Conservation (phyloP, 2,797 vertebrate genomes). For the Poeciliopsis infans region DNA sequence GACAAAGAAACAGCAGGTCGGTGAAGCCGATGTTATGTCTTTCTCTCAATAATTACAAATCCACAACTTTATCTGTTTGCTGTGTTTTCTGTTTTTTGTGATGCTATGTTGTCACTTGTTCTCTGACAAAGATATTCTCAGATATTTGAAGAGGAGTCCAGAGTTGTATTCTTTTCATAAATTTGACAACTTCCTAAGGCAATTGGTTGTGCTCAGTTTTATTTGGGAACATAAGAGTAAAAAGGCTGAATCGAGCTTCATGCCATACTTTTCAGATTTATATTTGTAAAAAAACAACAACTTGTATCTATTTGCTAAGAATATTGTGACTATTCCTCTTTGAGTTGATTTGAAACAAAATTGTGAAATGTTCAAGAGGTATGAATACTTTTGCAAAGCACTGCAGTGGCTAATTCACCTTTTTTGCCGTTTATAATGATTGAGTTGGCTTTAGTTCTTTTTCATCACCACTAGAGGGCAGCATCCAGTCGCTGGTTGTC, state of each 20-base stretch:
- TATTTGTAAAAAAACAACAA: neutral
- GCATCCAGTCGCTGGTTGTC: conserved; percentile 26
- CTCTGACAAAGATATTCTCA: neutral
- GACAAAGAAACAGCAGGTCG: conserved; percentile 86
- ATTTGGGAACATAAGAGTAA: neutral
- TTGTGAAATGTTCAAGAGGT: neutral
- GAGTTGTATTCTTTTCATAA: neutral
- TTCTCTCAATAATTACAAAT: neutral
- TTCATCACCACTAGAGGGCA: conserved; percentile 57
- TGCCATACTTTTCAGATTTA: neutral
- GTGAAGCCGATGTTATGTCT: conserved; percentile 4
- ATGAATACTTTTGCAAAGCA: neutral
- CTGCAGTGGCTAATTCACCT: neutral
- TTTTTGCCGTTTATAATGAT: neutral
- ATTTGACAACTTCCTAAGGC: neutral
- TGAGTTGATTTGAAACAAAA: neutral
- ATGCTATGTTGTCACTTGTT: neutral
- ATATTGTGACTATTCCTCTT: neutral
- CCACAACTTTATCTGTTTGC: neutral
- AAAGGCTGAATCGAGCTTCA: neutral
- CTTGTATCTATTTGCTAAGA: neutral
- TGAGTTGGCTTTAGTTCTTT: neutral
- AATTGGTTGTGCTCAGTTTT: neutral
- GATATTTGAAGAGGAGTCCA: neutral
- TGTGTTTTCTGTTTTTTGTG: neutral